Conservation (phyloP, 2,113 vertebrate species). For the Spheniscus mendiculus region DNA sequence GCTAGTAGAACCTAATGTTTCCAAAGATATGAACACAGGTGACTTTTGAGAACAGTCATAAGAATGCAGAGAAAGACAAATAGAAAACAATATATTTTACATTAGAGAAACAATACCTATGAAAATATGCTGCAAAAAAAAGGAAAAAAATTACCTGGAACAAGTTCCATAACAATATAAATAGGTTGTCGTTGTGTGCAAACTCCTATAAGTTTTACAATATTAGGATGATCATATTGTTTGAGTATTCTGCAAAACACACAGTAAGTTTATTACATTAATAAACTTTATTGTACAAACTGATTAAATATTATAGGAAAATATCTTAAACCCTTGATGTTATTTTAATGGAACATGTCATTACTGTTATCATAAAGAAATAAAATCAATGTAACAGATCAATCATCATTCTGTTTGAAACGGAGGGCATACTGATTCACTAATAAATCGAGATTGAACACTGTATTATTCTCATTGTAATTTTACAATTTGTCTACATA, state of each 20-base stretch:
- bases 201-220: constrained; percentile 97
- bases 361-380: neutral
- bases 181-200: constrained; percentile 97
- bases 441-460: neutral
- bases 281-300: neutral
- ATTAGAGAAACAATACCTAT: neutral
- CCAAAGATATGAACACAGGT: neutral
- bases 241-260: constrained; percentile 90
- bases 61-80: neutral
- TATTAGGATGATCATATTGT: constrained; percentile 97
- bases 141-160: constrained; percentile 82
- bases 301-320: neutral
- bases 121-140: neutral
- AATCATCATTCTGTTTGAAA: neutral
- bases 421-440: neutral
- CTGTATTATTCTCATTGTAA: neutral
- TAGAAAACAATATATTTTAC: neutral
- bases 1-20: neutral
- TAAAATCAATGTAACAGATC: neutral
- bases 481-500: neutral
- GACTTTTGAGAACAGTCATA: neutral
- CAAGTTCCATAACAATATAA: constrained; percentile 98
- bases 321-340: neutral
- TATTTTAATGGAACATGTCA: neutral
- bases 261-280: neutral